These are phyloP conservation scores for Opisthograptis luteolata DNA, from an alignment of 2,888 invertebrate species.

Conservation along the genomic window DNA sequence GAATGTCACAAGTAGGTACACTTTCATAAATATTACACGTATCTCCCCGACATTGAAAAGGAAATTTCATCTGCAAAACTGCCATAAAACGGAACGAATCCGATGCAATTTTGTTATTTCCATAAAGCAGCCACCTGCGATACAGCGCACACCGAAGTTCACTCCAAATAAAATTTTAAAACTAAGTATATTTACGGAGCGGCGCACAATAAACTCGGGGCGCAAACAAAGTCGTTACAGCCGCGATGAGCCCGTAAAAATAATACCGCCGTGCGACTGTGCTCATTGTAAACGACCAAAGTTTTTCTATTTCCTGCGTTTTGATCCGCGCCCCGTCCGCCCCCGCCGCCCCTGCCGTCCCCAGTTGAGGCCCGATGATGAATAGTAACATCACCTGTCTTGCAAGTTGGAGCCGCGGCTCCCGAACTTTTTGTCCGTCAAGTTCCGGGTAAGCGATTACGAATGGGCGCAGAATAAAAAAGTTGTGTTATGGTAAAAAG, in stretches of 20 bases:
- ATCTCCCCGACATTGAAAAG: neutral
- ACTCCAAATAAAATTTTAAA: slow-evolving; percentile 29
- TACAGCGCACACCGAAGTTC: slow-evolving; percentile 8
- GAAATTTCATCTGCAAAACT: slow-evolving; percentile 10
- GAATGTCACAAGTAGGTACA: too few species aligned
- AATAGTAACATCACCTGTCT: slow-evolving; percentile 50
- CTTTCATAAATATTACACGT: too few species aligned
- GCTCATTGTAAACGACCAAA: slow-evolving; percentile 62
- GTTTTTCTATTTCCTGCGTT: slow-evolving; percentile 64
- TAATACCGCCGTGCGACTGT: slow-evolving; percentile 45
- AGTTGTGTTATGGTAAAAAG: slow-evolving; percentile 37
- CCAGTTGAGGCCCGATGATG: slow-evolving; percentile 37
- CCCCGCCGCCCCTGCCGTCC: slow-evolving; percentile 13
- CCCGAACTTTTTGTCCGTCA: slow-evolving; percentile 36
- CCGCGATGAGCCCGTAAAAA: slow-evolving; percentile 50
- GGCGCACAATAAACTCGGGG: slow-evolving; percentile 44
- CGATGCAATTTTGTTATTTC: slow-evolving; percentile 24
- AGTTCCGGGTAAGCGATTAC: slow-evolving; percentile 39
- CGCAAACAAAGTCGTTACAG: slow-evolving; percentile 52
- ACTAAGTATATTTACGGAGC: slow-evolving; percentile 30
- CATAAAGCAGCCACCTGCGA: slow-evolving; percentile 11
- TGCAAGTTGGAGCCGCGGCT: slow-evolving; percentile 28
- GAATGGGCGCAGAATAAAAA: slow-evolving; percentile 36
- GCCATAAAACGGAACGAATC: slow-evolving; percentile 23
- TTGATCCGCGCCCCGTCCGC: slow-evolving; percentile 21